phyloP scores from a whole-genome alignment of 2,888 invertebrate genomes.

The Patella pellucida region DNA sequence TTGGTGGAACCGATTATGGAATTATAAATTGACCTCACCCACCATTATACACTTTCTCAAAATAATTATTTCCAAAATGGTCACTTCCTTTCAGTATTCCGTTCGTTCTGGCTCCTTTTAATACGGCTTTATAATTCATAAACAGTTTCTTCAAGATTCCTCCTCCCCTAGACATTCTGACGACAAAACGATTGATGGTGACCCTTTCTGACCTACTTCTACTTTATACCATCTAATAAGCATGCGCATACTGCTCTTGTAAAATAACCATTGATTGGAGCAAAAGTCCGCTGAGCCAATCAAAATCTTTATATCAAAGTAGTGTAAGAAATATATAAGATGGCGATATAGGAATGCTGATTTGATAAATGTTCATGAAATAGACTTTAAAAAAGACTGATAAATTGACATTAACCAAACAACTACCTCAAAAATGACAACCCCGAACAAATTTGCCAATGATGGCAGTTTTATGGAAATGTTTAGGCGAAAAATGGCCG shows the following conservation, averaged over 20 bases:
- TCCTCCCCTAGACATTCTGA: constrained; percentile 16
- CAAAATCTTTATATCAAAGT: neutral
- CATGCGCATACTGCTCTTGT: neutral
- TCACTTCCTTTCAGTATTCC: constrained; percentile 39
- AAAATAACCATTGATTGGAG: neutral
- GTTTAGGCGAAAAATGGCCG: constrained; percentile 87
- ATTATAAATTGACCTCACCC: neutral
- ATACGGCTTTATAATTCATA: constrained; percentile 30
- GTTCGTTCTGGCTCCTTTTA: constrained; percentile 23
- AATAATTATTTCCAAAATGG: constrained; percentile 42
- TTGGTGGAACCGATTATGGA: neutral
- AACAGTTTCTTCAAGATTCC: constrained; percentile 18
- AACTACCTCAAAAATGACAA: too few relatives aligned
- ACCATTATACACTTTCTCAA: constrained; percentile 24
- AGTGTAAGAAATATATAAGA: too few relatives aligned
- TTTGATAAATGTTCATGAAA: neutral
- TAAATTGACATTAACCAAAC: too few relatives aligned
- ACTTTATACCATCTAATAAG: neutral
- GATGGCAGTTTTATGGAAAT: constrained; percentile 92
- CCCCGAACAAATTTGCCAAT: constrained; percentile 78
- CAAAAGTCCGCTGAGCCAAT: neutral
- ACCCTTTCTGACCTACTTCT: constrained; percentile 12
- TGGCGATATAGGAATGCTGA: too few relatives aligned
- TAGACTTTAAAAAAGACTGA: neutral
- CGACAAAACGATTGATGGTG: neutral